Percentiles rank a stretch among this genome's conserved stretches.
Conservation (phyloP, 2,797 vertebrate species). For the Buphagus erythrorhynchus region DNA sequence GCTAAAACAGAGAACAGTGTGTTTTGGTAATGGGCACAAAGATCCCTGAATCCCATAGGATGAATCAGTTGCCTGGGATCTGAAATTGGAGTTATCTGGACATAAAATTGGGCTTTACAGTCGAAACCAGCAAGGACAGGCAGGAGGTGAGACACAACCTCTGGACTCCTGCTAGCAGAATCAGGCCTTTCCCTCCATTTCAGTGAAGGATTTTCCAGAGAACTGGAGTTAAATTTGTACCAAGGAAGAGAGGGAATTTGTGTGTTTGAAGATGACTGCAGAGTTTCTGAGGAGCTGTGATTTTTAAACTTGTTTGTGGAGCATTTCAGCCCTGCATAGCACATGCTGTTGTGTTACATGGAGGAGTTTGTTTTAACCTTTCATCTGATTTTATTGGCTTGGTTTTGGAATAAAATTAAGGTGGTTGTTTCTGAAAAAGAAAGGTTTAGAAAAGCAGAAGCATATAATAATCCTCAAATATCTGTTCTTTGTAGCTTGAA, state of each 20-base stretch:
- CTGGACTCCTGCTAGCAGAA: neutral
- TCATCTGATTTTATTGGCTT: neutral
- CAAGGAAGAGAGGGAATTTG: neutral
- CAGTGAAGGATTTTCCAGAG: neutral
- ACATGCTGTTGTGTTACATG: neutral
- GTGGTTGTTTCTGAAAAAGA: neutral
- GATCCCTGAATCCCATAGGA: neutral
- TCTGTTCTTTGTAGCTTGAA: neutral
- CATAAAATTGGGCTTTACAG: neutral
- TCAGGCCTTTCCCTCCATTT: neutral
- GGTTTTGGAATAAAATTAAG: neutral
- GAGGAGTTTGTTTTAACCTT: neutral
- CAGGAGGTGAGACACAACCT: neutral
- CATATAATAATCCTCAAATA: neutral
- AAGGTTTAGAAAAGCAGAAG: neutral
- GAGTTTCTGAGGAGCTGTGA: neutral
- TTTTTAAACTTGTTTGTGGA: neutral
- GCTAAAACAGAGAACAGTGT: slow-evolving; percentile 1
- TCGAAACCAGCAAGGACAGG: neutral
- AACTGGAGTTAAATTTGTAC: neutral
- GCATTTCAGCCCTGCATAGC: neutral
- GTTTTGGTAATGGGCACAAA: neutral
- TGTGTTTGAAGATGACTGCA: neutral
- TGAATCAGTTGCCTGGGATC: neutral
- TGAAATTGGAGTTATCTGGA: neutral